phyloP scores from a whole-genome alignment of 2,888 invertebrate genomes.

The Amiota mariae region DNA sequence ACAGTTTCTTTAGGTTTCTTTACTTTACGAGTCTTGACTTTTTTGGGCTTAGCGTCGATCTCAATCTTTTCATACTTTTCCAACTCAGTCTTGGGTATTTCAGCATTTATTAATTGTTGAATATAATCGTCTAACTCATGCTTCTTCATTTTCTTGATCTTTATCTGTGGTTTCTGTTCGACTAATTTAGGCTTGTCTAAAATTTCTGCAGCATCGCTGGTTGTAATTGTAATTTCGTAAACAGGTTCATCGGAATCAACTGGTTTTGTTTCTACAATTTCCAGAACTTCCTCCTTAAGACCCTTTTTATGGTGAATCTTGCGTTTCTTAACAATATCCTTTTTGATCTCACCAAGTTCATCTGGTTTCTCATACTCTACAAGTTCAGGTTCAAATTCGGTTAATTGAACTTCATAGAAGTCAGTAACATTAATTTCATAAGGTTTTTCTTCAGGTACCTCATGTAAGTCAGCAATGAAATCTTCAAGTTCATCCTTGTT shows the following conservation, averaged over 20 bases:
- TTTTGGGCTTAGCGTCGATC: slow-evolving; percentile 67
- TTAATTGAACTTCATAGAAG: slow-evolving; percentile 62
- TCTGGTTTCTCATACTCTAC: slow-evolving; percentile 51
- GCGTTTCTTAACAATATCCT: slow-evolving; percentile 66
- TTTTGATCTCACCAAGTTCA: slow-evolving; percentile 54
- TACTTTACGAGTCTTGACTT: slow-evolving; percentile 59
- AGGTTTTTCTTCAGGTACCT: slow-evolving; percentile 53
- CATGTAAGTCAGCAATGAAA: slow-evolving; percentile 61
- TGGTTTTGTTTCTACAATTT: slow-evolving; percentile 69
- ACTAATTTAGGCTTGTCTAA: slow-evolving; percentile 35
- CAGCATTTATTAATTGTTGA: slow-evolving; percentile 68
- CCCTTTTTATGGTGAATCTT: slow-evolving; percentile 71
- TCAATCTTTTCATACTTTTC: slow-evolving; percentile 73
- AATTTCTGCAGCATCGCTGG: slow-evolving; percentile 62
- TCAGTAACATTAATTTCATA: slow-evolving; percentile 49
- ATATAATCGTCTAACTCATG: slow-evolving; percentile 71
- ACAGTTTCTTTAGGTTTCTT: slow-evolving; percentile 42
- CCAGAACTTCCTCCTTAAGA: slow-evolving; percentile 72
- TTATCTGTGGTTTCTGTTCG: slow-evolving; percentile 59
- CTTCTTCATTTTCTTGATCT: slow-evolving; percentile 65
- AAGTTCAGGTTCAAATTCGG: slow-evolving; percentile 68
- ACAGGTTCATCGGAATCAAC: slow-evolving; percentile 70
- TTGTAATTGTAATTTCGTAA: slow-evolving; percentile 72
- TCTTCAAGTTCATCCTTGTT: slow-evolving; percentile 64
- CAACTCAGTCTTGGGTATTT: slow-evolving; percentile 72